These are phyloP conservation scores for Dinomys branickii DNA, from an alignment of 2,113 vertebrate species.

Conservation along the genomic window DNA sequence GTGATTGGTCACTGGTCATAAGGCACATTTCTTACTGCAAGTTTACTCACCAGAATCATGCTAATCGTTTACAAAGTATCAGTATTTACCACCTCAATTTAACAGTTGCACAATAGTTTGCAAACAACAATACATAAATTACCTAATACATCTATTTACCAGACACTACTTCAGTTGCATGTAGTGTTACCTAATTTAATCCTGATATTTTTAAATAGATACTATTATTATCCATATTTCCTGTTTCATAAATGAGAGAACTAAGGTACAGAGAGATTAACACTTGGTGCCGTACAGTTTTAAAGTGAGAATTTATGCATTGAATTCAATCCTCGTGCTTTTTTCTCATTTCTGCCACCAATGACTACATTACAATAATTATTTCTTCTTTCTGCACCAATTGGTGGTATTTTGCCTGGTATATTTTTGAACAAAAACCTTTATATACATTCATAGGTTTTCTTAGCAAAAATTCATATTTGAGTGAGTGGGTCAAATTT, in stretches of 20 bases:
- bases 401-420: neutral
- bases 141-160: neutral
- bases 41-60: neutral
- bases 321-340: neutral
- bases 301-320: neutral
- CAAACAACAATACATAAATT: neutral
- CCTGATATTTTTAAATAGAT: neutral
- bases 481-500: neutral
- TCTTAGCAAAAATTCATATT: neutral
- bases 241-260: neutral
- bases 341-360: neutral
- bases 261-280: neutral
- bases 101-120: neutral
- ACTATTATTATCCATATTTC: neutral
- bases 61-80: neutral
- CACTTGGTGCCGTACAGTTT: neutral
- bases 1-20: neutral
- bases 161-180: neutral
- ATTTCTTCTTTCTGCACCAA: neutral
- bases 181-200: neutral
- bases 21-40: neutral
- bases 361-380: neutral
- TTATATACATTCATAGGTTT: neutral
- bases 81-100: slow-evolving; percentile 4
- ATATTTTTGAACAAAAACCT: neutral